Conservation (phyloP, 1,140 invertebrate genomes). For the Penaeus chinensis region DNA sequence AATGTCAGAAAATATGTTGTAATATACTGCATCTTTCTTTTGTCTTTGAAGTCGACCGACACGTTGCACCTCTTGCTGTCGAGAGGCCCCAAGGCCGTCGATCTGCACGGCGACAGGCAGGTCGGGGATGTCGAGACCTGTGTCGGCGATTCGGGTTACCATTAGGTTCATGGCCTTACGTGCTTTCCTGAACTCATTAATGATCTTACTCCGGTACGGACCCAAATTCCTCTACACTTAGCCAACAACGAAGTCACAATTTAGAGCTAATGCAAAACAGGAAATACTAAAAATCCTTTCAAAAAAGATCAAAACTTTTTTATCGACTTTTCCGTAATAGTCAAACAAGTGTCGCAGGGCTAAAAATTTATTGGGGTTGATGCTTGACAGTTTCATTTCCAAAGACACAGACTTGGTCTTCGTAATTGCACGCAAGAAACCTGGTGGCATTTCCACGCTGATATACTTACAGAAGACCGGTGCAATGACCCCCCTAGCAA, state of each 20-base stretch:
- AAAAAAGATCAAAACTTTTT: no score
- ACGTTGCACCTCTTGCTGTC: slow-evolving; percentile 28
- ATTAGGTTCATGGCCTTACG: background rate
- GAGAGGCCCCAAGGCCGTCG: slow-evolving; percentile 14
- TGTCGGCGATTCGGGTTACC: slow-evolving; percentile 24
- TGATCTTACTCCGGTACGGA: background rate
- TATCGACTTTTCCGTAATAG: no score
- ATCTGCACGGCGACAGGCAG: slow-evolving; percentile 26
- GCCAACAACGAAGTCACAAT: no score
- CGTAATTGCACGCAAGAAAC: background rate
- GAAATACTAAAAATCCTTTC: no score
- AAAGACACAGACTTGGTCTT: background rate
- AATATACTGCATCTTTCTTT: no score
- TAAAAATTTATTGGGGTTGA: slow-evolving; percentile 34
- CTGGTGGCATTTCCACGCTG: background rate
- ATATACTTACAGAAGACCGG: background rate
- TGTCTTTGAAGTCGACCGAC: slow-evolving; percentile 23
- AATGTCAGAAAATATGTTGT: no score
- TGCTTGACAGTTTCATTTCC: background rate
- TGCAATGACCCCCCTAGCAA: background rate
- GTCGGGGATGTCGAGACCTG: slow-evolving; percentile 31
- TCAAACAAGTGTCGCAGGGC: background rate
- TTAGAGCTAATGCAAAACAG: no score
- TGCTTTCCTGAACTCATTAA: background rate
- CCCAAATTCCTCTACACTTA: no score